Percentiles rank a stretch among this genome's conserved stretches.
Conservation (phyloP, 2,113 vertebrate genomes). For the Phycodurus eques region DNA sequence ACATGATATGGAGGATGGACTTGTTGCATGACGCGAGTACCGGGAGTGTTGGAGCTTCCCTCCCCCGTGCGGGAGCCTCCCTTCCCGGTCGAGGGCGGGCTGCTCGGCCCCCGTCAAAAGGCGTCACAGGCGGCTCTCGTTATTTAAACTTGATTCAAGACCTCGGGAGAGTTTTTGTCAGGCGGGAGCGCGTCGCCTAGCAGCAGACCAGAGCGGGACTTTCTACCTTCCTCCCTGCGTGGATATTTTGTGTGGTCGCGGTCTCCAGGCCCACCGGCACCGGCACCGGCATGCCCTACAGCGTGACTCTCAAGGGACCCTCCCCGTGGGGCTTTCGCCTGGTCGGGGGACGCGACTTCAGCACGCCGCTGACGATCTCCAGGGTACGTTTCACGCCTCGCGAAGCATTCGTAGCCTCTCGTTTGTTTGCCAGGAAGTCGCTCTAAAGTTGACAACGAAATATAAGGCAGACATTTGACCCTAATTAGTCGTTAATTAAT, state of each 20-base stretch:
- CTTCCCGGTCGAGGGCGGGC: conserved; percentile 31
- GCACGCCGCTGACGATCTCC: conserved; percentile 89
- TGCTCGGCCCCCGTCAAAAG: conserved; percentile 37
- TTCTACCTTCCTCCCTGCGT: conserved; percentile 9
- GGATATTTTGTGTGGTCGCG: conserved; percentile 21
- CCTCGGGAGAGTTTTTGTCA: conserved; percentile 49
- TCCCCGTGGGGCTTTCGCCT: conserved; percentile 95
- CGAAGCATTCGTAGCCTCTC: background rate
- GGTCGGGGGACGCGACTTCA: conserved; percentile 94
- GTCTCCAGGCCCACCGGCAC: background rate
- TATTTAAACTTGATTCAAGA: conserved; percentile 69
- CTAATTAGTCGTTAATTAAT: background rate
- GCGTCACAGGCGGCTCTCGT: conserved; percentile 63
- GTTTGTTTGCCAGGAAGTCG: background rate
- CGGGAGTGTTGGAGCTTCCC: background rate
- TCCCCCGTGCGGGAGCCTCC: conserved; percentile 8
- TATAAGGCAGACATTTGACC: background rate
- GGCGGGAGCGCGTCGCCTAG: conserved; percentile 63
- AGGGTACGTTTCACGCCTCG: conserved; percentile 77
- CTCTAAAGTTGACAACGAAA: background rate
- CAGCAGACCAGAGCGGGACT: conserved; percentile 52
- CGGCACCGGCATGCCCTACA: conserved; percentile 76
- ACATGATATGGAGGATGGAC: background rate
- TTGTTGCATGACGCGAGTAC: background rate
- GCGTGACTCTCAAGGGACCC: conserved; percentile 85